A percentile compares a stretch with the other conserved stretches of the same genome.
phyloP scores from a whole-genome alignment of 2,888 invertebrate genomes.

The Epicampocera succincta region DNA sequence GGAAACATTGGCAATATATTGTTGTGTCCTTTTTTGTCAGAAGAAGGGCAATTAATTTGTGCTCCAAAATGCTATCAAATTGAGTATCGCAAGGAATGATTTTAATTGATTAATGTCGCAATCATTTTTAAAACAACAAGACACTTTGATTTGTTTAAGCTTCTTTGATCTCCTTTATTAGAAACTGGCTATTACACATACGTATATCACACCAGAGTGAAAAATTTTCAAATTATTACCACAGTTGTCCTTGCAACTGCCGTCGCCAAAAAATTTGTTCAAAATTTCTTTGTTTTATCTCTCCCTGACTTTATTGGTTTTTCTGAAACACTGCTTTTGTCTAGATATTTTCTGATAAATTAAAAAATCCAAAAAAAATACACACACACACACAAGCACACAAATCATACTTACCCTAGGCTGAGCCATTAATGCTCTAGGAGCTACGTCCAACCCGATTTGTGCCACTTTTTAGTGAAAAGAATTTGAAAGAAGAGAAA shows the following conservation, averaged over 20 bases:
- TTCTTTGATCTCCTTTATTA: too few relatives aligned
- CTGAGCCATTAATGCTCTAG: conserved; percentile 83
- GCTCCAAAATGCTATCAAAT: too few relatives aligned
- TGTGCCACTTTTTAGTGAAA: conserved; percentile 81
- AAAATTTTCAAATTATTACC: too few relatives aligned
- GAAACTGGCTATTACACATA: too few relatives aligned
- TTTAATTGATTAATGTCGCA: too few relatives aligned
- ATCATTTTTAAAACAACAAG: too few relatives aligned
- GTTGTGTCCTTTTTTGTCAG: too few relatives aligned
- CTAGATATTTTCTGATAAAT: background rate
- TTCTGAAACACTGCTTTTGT: conserved; percentile 34
- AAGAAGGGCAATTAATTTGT: too few relatives aligned
- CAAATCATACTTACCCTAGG: conserved; percentile 81
- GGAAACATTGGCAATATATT: too few relatives aligned
- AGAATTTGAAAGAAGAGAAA: conserved; percentile 55
- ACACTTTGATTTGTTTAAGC: too few relatives aligned
- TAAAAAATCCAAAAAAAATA: background rate
- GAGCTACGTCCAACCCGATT: conserved; percentile 82
- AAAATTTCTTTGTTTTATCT: background rate
- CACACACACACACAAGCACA: background rate
- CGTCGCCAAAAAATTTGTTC: conserved; percentile 41
- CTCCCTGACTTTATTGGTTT: background rate
- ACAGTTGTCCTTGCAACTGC: conserved; percentile 23
- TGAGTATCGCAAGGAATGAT: too few relatives aligned
- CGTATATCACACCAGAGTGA: too few relatives aligned